These are phyloP conservation scores for Heliconius nattereri DNA, from an alignment of 1,140 invertebrate genomes.

Conservation along the genomic window DNA sequence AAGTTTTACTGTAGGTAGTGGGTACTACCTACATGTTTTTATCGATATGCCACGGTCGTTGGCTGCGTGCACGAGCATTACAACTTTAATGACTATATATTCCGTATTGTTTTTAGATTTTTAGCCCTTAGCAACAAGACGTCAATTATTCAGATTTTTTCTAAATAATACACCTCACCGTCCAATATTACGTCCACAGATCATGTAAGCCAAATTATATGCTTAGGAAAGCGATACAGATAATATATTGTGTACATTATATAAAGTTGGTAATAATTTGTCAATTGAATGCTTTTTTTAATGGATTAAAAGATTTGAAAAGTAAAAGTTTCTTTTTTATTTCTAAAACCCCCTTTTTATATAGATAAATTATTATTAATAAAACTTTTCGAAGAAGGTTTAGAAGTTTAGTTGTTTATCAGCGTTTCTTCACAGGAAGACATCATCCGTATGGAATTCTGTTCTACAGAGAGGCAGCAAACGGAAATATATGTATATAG, in stretches of 20 bases:
- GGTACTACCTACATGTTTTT: background rate
- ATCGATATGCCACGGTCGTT: slow-evolving; percentile 13
- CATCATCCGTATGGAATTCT: too few relatives aligned
- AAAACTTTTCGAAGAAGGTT: background rate
- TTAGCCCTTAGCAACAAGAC: background rate
- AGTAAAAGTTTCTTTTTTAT: background rate
- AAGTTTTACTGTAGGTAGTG: background rate
- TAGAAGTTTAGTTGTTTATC: too few relatives aligned
- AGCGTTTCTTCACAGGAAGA: too few relatives aligned
- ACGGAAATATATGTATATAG: too few relatives aligned
- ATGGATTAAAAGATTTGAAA: background rate
- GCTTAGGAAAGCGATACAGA: background rate
- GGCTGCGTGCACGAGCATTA: background rate
- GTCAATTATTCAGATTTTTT: background rate
- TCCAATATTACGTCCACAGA: slow-evolving; percentile 2
- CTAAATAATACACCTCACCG: background rate
- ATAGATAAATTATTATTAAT: background rate
- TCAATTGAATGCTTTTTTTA: background rate
- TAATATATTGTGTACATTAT: background rate
- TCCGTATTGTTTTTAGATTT: background rate
- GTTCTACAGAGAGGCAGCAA: too few relatives aligned
- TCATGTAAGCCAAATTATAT: background rate
- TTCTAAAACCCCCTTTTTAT: background rate
- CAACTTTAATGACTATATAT: slow-evolving; percentile 3
- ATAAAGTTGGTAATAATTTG: background rate